Percentiles rank a stretch among this genome's conserved stretches.
Conservation (phyloP, 2,797 vertebrate species). For the Sebastes taczanowskii region DNA sequence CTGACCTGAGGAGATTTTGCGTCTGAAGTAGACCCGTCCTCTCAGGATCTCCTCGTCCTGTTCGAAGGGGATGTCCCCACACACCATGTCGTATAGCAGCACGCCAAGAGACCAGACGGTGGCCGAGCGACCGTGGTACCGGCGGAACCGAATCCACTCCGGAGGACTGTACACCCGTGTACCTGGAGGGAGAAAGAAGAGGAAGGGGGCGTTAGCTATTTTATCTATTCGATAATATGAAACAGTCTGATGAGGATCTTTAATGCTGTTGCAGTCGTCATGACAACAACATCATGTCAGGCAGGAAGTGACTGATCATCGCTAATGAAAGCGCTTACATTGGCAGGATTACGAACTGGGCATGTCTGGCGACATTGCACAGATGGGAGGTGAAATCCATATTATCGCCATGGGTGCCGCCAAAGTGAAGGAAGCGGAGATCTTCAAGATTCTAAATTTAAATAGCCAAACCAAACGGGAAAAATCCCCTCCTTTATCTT, state of each 20-base stretch:
- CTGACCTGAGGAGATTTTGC: conserved; percentile 89
- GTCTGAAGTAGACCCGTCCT: conserved; percentile 87
- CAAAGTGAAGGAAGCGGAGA: too few relatives aligned
- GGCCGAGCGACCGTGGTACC: conserved; percentile 92
- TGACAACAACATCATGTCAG: not conserved
- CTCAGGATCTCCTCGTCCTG: conserved; percentile 93
- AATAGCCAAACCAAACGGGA: not conserved
- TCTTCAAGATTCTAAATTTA: not conserved
- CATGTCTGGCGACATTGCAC: too few relatives aligned
- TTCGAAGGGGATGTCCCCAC: conserved; percentile 94
- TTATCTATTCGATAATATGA: not conserved
- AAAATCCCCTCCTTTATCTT: not conserved
- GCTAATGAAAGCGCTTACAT: too few relatives aligned
- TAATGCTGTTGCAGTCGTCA: not conserved
- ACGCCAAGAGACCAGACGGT: conserved; percentile 94
- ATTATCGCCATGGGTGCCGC: too few relatives aligned
- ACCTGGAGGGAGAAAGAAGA: conserved; percentile 70
- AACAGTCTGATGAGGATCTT: not conserved
- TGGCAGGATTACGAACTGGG: too few relatives aligned
- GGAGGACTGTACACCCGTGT: conserved; percentile 94
- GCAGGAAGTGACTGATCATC: too few relatives aligned
- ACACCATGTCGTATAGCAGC: conserved; percentile 94
- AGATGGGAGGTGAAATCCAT: too few relatives aligned
- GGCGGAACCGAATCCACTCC: conserved; percentile 92
- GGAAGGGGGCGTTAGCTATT: not conserved